phyloP scores from a whole-genome alignment of 1,140 invertebrate species.

The Schlechtendalia chinensis region DNA sequence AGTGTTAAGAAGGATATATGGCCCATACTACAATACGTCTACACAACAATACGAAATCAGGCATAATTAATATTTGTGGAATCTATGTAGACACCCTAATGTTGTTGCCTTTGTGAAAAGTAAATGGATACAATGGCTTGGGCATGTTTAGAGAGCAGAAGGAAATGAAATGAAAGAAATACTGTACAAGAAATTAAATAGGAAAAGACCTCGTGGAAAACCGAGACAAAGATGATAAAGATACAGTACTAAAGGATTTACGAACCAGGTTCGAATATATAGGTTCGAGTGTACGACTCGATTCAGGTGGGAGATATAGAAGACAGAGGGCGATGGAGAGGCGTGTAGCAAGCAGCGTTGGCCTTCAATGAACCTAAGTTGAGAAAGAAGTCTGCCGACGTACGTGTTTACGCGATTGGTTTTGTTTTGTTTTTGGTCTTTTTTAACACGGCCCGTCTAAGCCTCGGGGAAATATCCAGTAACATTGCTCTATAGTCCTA shows the following conservation, averaged over 20 bases:
- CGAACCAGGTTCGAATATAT: too few relatives aligned
- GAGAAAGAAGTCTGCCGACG: too few relatives aligned
- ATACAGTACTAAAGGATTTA: not conserved
- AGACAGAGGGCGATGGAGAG: too few relatives aligned
- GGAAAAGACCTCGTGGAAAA: not conserved
- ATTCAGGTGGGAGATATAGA: too few relatives aligned
- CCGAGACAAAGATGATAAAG: not conserved
- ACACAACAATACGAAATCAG: not conserved
- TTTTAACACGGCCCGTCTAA: too few relatives aligned
- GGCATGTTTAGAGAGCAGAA: not conserved
- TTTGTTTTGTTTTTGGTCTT: too few relatives aligned
- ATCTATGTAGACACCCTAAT: not conserved
- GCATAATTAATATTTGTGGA: not conserved
- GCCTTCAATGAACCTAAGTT: too few relatives aligned
- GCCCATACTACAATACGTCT: slow-evolving; percentile 51
- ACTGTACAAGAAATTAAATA: not conserved
- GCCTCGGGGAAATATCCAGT: too few relatives aligned
- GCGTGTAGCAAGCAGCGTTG: too few relatives aligned
- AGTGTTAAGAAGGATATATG: not conserved
- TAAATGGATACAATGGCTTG: not conserved
- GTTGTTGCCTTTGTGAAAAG: slow-evolving; percentile 21
- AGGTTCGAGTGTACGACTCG: too few relatives aligned
- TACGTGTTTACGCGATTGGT: too few relatives aligned
- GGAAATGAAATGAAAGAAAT: not conserved
- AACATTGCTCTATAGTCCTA: too few relatives aligned